A percentile compares a stretch with the other conserved stretches of the same genome.
Evolutionary conservation across 2,113 vertebrate genomes (phyloP).

Genomic region (Porphyrio hochstetteri): DNA sequence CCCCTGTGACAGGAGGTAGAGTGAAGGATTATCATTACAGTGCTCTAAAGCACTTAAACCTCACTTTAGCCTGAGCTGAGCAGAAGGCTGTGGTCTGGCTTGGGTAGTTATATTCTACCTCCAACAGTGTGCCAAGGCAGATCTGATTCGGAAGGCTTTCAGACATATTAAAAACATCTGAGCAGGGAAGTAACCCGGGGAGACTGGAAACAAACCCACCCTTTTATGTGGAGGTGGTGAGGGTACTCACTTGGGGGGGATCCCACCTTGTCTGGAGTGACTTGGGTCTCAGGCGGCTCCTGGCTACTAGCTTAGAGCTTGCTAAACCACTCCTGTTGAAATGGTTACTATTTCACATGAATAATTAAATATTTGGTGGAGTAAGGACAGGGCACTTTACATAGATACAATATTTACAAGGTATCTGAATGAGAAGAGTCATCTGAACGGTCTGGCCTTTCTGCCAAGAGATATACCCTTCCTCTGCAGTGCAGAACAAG

Average conservation of each 20-base stretch:
- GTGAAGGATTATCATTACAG: background rate
- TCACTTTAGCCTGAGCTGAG: background rate
- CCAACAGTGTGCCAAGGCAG: background rate
- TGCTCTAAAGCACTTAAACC: background rate
- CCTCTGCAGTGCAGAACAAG: background rate
- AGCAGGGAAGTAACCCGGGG: background rate
- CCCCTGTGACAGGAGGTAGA: background rate
- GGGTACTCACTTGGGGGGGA: background rate
- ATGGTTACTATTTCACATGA: background rate
- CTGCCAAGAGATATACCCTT: background rate
- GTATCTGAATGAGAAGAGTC: background rate
- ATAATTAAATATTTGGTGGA: background rate
- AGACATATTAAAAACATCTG: background rate
- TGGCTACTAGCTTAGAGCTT: background rate
- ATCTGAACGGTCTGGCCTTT: background rate
- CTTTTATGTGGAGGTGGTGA: background rate
- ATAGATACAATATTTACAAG: background rate
- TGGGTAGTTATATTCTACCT: background rate
- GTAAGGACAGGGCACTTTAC: background rate
- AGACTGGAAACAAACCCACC: background rate
- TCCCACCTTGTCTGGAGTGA: background rate
- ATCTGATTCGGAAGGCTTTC: background rate
- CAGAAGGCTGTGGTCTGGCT: background rate
- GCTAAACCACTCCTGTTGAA: background rate
- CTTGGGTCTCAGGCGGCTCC: fast-evolving